Base-by-base conservation (phyloP, 2,797 vertebrate genomes). In the Coranthus polyacanthus region DNA sequence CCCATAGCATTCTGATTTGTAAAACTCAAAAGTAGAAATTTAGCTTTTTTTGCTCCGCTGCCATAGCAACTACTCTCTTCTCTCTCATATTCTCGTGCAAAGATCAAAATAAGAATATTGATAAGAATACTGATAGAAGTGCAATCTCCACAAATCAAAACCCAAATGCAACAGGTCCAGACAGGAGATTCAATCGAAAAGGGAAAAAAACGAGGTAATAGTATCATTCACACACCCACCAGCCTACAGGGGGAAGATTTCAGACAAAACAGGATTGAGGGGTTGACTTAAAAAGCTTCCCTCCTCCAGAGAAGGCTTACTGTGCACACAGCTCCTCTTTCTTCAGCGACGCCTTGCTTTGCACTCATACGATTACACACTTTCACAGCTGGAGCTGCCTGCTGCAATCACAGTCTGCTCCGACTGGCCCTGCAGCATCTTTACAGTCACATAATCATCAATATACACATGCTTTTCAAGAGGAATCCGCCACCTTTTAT, bases 71-170 rank as follows among this genome's bases (percentile, higher is more conserved):
- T 6, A n/a, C 49, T 46, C 22, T 51, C 22, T 42, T 50, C 43
- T 18, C 51, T 53, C 24, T 38, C 2, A 21, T 66, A 3, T 54
- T 38, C 26, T 52, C 15, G 37, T 22, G 17, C 34, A 50, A 12
- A 18, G 52, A 51, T 68, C 37, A 18, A 56, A 70, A 69, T 67
- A 66, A 69, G 16, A 77, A 55, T 34, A 45, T 39, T 68, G 59
- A 69, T 67, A 66, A 69, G 16, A 77, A 55, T 34, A 45, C 36
- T 68, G 59, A 62, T 32, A 47, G 54, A 66, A 60, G 71, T 44
- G 42, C 24, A 66, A 36, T 59, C 42, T 65, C 51, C 32, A 55
- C 72, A 41, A 68, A 79, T 77, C 67, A 65, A 52, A 76, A 68
- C 21, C 7, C 8, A 45, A 67, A 67, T 32, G 26, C 21, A 75